Conservation (phyloP, 2,888 invertebrate genomes). For the Drosophila hamatofila region DNA sequence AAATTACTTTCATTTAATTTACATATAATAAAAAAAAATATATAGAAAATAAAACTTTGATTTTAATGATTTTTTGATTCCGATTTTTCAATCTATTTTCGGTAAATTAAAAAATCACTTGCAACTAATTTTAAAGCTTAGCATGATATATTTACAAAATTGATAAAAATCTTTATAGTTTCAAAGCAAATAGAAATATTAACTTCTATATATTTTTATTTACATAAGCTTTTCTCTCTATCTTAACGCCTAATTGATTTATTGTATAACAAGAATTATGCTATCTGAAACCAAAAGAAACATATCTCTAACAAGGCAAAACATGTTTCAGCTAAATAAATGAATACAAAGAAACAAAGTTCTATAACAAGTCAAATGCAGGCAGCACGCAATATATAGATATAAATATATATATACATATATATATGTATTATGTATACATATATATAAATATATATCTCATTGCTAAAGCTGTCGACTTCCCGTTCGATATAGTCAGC, state of each 20-base stretch:
- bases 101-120: too few species aligned
- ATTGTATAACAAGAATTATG: neutral
- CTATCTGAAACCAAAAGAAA: neutral
- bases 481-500: conserved; percentile 63
- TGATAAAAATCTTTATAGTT: too few species aligned
- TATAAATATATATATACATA: conserved; percentile 30
- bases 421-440: conserved; percentile 28
- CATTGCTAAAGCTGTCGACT: conserved; percentile 53
- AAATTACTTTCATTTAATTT: too few species aligned
- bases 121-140: too few species aligned
- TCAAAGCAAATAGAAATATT: too few species aligned
- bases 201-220: too few species aligned
- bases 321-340: conserved; percentile 15
- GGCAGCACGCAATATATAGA: conserved; percentile 3
- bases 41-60: too few species aligned
- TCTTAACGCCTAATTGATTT: neutral
- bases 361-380: neutral
- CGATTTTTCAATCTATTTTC: too few species aligned
- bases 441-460: conserved; percentile 1
- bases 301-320: neutral
- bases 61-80: too few species aligned
- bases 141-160: too few species aligned
- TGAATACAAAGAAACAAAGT: conserved; percentile 7
- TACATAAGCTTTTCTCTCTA: too few species aligned
- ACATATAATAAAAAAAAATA: too few species aligned